A percentile compares a stretch with the other conserved stretches of the same genome.
Conservation (phyloP, 1,140 invertebrate genomes). For the Paralvinella palmiformis region DNA sequence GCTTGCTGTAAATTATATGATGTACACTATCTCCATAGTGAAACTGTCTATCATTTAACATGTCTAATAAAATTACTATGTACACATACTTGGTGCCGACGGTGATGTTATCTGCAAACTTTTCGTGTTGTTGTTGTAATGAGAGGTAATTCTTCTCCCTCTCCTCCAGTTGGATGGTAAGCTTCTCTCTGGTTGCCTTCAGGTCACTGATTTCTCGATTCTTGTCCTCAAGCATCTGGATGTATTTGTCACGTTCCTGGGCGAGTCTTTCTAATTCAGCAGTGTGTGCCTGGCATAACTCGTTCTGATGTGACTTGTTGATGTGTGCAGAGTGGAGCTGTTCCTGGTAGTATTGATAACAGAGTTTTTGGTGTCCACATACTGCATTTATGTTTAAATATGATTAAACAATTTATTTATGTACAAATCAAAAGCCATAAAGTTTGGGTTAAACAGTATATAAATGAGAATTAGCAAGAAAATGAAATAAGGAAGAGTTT, state of each 20-base stretch:
- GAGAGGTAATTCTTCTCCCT: conserved; percentile 36
- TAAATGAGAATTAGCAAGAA: too few relatives aligned
- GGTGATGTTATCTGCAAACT: background rate
- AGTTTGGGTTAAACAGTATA: too few relatives aligned
- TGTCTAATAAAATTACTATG: conserved; percentile 22
- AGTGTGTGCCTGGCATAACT: conserved; percentile 32
- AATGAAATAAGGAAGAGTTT: too few relatives aligned
- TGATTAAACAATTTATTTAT: too few relatives aligned
- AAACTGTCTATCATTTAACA: too few relatives aligned
- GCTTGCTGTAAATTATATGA: too few relatives aligned
- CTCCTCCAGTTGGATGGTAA: conserved; percentile 38
- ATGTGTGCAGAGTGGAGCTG: background rate
- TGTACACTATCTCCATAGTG: too few relatives aligned
- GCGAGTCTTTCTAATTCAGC: conserved; percentile 31
- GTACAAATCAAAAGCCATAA: too few relatives aligned
- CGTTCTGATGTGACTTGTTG: conserved; percentile 20
- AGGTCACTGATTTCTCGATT: conserved; percentile 30
- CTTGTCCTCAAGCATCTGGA: conserved; percentile 31
- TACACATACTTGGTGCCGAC: background rate
- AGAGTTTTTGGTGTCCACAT: too few relatives aligned
- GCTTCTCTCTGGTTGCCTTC: conserved; percentile 29
- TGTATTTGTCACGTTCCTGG: conserved; percentile 37
- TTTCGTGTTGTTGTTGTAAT: conserved; percentile 33
- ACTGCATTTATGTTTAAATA: too few relatives aligned
- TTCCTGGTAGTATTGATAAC: too few relatives aligned